Evolutionary conservation across 2,888 invertebrate genomes (phyloP), one percentile per base, ranked within the genome.

Genomic region (Melanchra persicariae): DNA sequence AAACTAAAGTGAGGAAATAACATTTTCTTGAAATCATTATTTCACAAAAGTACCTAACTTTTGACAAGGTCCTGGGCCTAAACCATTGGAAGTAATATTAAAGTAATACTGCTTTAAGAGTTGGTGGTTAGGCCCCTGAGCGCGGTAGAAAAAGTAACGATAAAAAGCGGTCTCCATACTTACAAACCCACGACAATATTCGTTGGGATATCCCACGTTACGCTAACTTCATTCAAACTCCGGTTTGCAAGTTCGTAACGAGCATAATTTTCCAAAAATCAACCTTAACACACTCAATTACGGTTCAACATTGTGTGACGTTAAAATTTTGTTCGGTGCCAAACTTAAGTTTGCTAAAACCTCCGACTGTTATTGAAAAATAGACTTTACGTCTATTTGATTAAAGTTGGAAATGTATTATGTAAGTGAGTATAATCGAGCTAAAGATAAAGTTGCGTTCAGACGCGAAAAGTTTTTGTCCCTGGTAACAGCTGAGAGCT

Each of bases 201-300:
- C 87, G 80, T 90, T 92, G 95, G 95, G 94, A 91, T 94, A 94
- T 89, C 95, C 95, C 95, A 92, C 87, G 91, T 95, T 94, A 91
- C 94, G 93, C 88, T 93, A 94, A 90, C 92, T 92, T 91, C 92
- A 92, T 92, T 92, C 92, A 92, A 92, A 92, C 90, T 89, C 84
- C 82, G 88, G 84, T 87, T 84, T 81, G 78, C 78, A 79, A 77
- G 74, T 74, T 79, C 71, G 66, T 73, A 70, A 66, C 72, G 66
- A 76, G 45, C 59, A 74, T 59, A 57, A 79, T 59, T 51, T 52
- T 43, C 45, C 62, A 58, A 89, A 91, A 90, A 78, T 65, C 65
- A 55, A 87, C 89, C 74, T 81, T 90, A 87, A 52, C 0, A 0
- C 45, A 2, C 1, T 5, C 4, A 0, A 0, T 55, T 82, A 91